A percentile compares a stretch with the other conserved stretches of the same genome.
Evolutionary conservation across 2,113 vertebrate species (phyloP).

Genomic region (Oostethus manadensis): DNA sequence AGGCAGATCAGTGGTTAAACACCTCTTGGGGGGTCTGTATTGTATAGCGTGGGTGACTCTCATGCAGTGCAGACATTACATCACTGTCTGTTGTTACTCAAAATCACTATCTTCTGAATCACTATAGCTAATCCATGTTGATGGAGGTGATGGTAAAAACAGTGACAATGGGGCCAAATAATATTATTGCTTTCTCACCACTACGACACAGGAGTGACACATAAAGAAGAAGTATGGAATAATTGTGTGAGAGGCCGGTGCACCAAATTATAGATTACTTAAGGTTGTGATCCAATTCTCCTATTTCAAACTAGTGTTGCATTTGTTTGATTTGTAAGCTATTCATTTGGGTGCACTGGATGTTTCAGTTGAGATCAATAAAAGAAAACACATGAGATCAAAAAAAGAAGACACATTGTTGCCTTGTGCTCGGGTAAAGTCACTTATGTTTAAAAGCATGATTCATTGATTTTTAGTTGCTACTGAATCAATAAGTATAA

Average conservation of each 20-base stretch:
- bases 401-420: too few species aligned
- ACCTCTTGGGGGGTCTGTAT: constrained; percentile 15
- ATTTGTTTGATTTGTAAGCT: background rate
- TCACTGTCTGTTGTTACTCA: constrained; percentile 45
- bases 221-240: constrained; percentile 5
- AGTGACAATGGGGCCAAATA: constrained; percentile 22
- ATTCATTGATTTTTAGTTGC: too few species aligned
- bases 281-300: background rate
- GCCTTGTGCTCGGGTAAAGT: too few species aligned
- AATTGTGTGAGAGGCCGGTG: background rate
- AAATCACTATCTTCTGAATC: constrained; percentile 59
- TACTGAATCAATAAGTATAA: too few species aligned
- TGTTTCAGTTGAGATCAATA: too few species aligned
- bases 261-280: background rate
- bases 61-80: constrained; percentile 60
- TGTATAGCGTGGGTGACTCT: constrained; percentile 29
- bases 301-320: background rate
- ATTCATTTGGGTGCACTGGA: background rate
- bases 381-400: too few species aligned
- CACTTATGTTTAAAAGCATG: too few species aligned
- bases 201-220: constrained; percentile 16
- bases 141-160: constrained; percentile 28
- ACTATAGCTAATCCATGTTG: constrained; percentile 31
- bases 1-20: constrained; percentile 39
- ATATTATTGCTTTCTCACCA: constrained; percentile 38